Evolutionary conservation across 2,888 invertebrate genomes (phyloP), one percentile per base, ranked within the genome.

Genomic region (Zootermopsis nevadensis): DNA sequence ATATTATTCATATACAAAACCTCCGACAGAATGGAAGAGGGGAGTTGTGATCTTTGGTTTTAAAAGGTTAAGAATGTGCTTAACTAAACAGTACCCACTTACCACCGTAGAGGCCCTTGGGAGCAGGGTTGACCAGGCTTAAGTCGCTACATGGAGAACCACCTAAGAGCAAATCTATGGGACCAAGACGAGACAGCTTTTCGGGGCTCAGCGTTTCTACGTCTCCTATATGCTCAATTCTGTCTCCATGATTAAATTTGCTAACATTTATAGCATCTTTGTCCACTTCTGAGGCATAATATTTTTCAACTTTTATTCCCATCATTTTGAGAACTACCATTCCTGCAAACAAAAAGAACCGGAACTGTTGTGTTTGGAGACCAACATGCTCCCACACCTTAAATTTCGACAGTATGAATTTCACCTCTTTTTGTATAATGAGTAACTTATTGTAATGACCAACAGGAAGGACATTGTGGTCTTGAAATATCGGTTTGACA

Each of bases 141-240:
- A 93, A 87, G 85, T 93, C 93, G 86, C 91, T 92, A 87, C 93
- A 93, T 0, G 93, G 93, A 1, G 93, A 93, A 2, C 93, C 93
- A 22, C 92, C 93, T 77, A 93, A 90, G 24, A 93, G 84, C 35
- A 93, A 87, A 88, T 93, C 92, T 66, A 93, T 92, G 1, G 92
- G 92, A 27, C 89, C 88, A 0, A 93, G 87, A 72, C 89, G 86
- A 69, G 87, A 85, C 38, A 90, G 87, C 85, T 86, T 87, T n/a
- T 88, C 86, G 24, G 88, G 87, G 0, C 88, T 88, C 12, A 93
- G 87, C 6, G 86, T 79, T 77, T 88, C 88, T 6, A 92, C 89
- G 86, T 91, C 90, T 0, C 93, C 93, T 12, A 93, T 84, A 22
- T 90, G 89, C 15, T 84, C 86, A 12, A 92, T 87, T n/a, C 87